Conservation (phyloP, 2,888 invertebrate species). For the Drosophila borealis region DNA sequence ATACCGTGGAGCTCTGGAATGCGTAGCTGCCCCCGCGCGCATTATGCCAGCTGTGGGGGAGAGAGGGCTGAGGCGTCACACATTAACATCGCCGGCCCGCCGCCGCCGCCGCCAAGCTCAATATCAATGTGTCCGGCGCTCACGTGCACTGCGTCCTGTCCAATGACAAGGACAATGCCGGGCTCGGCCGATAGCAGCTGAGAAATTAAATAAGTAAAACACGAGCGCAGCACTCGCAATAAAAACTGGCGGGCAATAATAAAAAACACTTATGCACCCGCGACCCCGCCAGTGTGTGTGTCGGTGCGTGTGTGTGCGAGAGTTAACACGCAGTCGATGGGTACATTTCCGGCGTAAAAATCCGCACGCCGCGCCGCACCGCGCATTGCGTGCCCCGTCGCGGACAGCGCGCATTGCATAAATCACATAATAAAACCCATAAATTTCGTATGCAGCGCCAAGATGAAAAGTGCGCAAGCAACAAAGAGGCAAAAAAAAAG, state of each 20-base stretch:
- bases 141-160: conserved; percentile 58
- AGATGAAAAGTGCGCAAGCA: conserved; percentile 58
- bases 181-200: conserved; percentile 32
- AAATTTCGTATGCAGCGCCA: conserved; percentile 72
- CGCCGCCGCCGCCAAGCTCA: conserved; percentile 2
- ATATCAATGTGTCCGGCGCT: conserved; percentile 41
- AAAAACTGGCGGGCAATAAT: conserved; percentile 67
- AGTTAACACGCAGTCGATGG: conserved; percentile 78
- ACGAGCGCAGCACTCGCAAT: conserved; percentile 56
- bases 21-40: conserved; percentile 19
- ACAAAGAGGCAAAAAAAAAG: conserved; percentile 13
- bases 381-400: conserved; percentile 60
- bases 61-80: background rate
- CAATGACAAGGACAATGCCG: conserved; percentile 66
- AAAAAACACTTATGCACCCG: conserved; percentile 38
- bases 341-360: conserved; percentile 78
- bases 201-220: conserved; percentile 78
- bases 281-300: conserved; percentile 5
- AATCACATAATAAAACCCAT: conserved; percentile 81
- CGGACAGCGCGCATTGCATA: conserved; percentile 67
- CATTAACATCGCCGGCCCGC: conserved; percentile 20
- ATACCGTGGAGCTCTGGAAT: conserved; percentile 43
- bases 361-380: conserved; percentile 46
- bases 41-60: conserved; percentile 32
- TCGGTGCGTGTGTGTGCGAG: conserved; percentile 50